A percentile compares a stretch with the other conserved stretches of the same genome.
Evolutionary conservation across 2,888 invertebrate species (phyloP).

Genomic region (Synergus umbraculus): DNA sequence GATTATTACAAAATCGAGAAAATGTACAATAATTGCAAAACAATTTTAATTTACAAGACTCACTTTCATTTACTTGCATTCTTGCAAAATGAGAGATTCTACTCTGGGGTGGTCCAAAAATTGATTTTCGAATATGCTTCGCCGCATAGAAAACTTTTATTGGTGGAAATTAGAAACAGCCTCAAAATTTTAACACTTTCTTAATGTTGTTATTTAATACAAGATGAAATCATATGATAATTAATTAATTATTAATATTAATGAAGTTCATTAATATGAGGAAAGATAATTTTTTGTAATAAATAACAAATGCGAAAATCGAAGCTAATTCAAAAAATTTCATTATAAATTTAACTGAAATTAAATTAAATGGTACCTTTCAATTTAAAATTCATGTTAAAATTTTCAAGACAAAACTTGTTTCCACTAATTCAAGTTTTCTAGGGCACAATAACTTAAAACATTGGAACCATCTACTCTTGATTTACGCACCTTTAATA

Average conservation of each 20-base stretch:
- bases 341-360: too few relatives aligned
- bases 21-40: not conserved
- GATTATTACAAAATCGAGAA: not conserved
- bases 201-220: too few relatives aligned
- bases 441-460: not conserved
- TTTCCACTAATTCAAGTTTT: not conserved
- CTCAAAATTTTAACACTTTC: not conserved
- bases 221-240: too few relatives aligned
- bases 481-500: conserved; percentile 19
- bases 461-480: not conserved
- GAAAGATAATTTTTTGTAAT: not conserved
- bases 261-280: not conserved
- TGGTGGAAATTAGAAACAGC: not conserved
- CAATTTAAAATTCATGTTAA: not conserved
- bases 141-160: too few relatives aligned
- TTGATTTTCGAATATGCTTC: not conserved
- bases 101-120: not conserved
- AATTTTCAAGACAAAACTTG: not conserved
- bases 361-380: not conserved
- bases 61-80: not conserved
- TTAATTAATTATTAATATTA: too few relatives aligned
- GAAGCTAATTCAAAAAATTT: too few relatives aligned
- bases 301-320: too few relatives aligned
- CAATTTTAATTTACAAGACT: not conserved
- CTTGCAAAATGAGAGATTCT: not conserved